A percentile compares a stretch with the other conserved stretches of the same genome.
Evolutionary conservation across 53 echinoderm and acorn worm species (phyloP).

Genomic region (Zoroaster sp.): DNA sequence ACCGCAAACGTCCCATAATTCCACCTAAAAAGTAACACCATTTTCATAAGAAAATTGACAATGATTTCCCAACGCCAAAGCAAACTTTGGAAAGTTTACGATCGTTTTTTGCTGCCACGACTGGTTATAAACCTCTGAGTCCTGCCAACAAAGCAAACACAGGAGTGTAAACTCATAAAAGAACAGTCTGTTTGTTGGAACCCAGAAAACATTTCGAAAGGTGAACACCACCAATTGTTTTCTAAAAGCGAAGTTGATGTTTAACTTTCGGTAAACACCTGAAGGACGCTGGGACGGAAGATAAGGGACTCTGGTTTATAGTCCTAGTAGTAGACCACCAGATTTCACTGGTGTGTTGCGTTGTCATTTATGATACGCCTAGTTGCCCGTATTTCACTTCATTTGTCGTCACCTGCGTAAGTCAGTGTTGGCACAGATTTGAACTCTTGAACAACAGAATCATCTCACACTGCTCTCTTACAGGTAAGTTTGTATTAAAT

Average conservation of each 20-base stretch:
- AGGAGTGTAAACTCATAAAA: constrained; percentile 26
- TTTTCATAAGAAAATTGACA: not conserved
- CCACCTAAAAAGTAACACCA: not conserved
- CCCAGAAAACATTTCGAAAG: not conserved
- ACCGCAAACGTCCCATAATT: constrained; percentile 36
- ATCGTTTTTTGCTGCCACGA: not conserved
- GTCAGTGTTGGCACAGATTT: too few species aligned
- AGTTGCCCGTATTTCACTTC: not conserved
- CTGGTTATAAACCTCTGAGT: not conserved
- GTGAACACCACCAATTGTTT: constrained; percentile 56
- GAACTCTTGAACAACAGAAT: too few species aligned
- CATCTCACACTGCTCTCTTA: too few species aligned
- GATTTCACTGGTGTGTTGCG: constrained; percentile 47
- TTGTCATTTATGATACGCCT: not conserved
- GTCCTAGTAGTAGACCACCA: not conserved
- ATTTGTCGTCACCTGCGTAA: too few species aligned
- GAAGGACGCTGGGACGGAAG: constrained; percentile 9
- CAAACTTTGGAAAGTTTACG: constrained; percentile 56
- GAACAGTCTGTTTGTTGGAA: constrained; percentile 1
- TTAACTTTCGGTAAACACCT: constrained; percentile 66
- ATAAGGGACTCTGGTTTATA: constrained; percentile 6
- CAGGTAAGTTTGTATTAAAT: too few species aligned
- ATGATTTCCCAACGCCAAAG: not conserved
- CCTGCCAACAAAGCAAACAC: constrained; percentile 22
- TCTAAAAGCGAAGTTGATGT: constrained; percentile 76